Evolutionary conservation across 1,140 invertebrate species (phyloP), one percentile per base, ranked within the genome.

Genomic region (Ptiloglossa arizonensis): DNA sequence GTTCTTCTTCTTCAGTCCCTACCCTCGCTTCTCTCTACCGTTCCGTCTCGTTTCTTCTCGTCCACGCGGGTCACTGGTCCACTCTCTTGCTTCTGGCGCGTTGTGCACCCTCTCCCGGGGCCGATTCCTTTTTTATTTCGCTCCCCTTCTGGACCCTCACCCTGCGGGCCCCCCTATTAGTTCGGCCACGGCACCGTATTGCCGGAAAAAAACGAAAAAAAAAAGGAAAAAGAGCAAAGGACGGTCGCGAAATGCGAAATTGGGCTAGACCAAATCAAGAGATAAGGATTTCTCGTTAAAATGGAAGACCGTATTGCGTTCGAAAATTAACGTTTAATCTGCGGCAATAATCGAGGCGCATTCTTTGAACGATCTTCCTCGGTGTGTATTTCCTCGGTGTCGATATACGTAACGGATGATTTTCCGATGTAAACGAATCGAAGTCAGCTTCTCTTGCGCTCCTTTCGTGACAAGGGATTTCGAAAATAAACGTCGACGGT

Each of bases 281-380:
- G 82, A 77, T 83, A 73, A 79, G 78, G 81, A 79, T 79, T 70
- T 83, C 81, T 83, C 81, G 70, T 83, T 83, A 83, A 83, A 83
- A 70, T 41, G 17, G 73, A 11, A 46, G 41, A 60, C 50, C 63
- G 32, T 71, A 83, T 77, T 41, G 66, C 24, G 56, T 44, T 35
- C 24, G 1, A n/a, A 56, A 59, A 68, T 68, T 75, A 56, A 29
- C 41, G 41, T 44, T 17, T 68, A 59, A 60, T 69, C 73, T 59
- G 22, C 24, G 22, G 35, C 19, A 13, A 32, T 32, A 4, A 73
- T 73, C 71, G 35, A 22, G n/a, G 6, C 19, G 19, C 9, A 6
- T n/a, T 27, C 22, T 11, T 24, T 19, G 35, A 13, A 11, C 38
- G 9, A 41, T 41, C 38, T 13, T 19, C 22, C 8, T 24, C 24